Conservation (phyloP, 2,113 vertebrate genomes). For the Apteryx owenii region DNA sequence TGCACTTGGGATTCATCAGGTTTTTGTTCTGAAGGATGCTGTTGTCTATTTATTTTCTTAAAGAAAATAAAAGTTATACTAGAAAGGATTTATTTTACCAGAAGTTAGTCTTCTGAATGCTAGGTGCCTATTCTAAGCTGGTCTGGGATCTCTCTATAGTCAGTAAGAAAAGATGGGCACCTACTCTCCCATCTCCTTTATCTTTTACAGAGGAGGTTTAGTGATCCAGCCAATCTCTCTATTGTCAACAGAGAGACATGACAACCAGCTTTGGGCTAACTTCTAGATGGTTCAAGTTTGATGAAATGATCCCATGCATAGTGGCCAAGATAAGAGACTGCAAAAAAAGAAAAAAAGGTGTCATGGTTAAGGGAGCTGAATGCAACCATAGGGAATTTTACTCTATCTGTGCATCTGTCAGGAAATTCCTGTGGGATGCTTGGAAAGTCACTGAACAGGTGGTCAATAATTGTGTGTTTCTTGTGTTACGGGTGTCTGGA, state of each 20-base stretch:
- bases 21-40: not conserved
- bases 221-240: not conserved
- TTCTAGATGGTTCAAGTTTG: slow-evolving; percentile 13
- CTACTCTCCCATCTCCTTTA: not conserved
- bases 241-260: not conserved
- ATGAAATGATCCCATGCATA: slow-evolving; percentile 24
- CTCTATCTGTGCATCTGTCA: slow-evolving; percentile 66
- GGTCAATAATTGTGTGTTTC: slow-evolving; percentile 72
- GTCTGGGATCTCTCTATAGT: not conserved
- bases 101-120: not conserved
- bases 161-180: not conserved
- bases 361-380: slow-evolving; percentile 66
- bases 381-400: slow-evolving; percentile 56
- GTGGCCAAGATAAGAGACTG: slow-evolving; percentile 7
- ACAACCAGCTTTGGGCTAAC: not conserved
- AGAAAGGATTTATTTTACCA: not conserved
- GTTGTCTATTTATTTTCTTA: not conserved
- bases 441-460: slow-evolving; percentile 66
- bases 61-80: not conserved
- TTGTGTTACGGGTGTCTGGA: slow-evolving; percentile 68
- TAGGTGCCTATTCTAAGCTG: not conserved
- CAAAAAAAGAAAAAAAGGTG: slow-evolving; percentile 34
- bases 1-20: accelerated
- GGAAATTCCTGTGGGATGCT: slow-evolving; percentile 55
- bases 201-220: not conserved